Conservation (phyloP, 2,888 invertebrate species). For the Hypomecis atomaria region DNA sequence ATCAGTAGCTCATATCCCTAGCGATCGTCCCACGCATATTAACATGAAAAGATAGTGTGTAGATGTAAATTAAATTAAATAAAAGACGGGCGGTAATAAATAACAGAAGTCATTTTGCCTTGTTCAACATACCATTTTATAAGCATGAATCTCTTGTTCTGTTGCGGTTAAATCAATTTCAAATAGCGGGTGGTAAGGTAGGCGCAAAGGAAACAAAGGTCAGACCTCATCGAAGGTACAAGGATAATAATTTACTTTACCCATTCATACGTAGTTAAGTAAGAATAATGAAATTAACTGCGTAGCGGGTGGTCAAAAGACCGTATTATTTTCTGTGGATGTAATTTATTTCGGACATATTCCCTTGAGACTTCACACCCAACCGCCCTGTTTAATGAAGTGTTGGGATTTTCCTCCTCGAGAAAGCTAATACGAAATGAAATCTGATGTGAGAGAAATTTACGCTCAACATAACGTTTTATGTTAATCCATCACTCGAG, state of each 20-base stretch:
- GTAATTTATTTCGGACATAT: constrained; percentile 21
- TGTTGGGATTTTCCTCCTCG: constrained; percentile 8
- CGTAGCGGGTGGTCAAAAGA: constrained; percentile 15
- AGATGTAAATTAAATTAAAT: too few relatives aligned
- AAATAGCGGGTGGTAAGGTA: not conserved
- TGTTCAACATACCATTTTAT: too few relatives aligned
- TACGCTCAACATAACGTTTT: not conserved
- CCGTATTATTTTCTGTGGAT: constrained; percentile 18
- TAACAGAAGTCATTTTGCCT: too few relatives aligned
- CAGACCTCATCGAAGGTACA: not conserved
- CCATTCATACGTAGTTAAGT: constrained; percentile 9
- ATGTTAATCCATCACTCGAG: constrained; percentile 10
- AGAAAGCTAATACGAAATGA: constrained; percentile 20
- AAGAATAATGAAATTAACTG: constrained; percentile 18
- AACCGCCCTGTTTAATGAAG: constrained; percentile 14
- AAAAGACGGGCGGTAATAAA: too few relatives aligned
- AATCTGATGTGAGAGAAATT: constrained; percentile 7
- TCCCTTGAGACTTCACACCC: constrained; percentile 6
- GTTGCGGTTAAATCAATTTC: too few relatives aligned
- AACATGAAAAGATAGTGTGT: too few relatives aligned
- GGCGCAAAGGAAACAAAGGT: constrained; percentile 2
- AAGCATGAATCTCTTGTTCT: too few relatives aligned
- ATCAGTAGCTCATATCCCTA: too few relatives aligned
- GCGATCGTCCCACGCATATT: too few relatives aligned
- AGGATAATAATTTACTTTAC: constrained; percentile 8